A percentile compares a stretch with the other conserved stretches of the same genome.
Conservation (phyloP, 2,797 vertebrate genomes). For the Tapirus indicus region DNA sequence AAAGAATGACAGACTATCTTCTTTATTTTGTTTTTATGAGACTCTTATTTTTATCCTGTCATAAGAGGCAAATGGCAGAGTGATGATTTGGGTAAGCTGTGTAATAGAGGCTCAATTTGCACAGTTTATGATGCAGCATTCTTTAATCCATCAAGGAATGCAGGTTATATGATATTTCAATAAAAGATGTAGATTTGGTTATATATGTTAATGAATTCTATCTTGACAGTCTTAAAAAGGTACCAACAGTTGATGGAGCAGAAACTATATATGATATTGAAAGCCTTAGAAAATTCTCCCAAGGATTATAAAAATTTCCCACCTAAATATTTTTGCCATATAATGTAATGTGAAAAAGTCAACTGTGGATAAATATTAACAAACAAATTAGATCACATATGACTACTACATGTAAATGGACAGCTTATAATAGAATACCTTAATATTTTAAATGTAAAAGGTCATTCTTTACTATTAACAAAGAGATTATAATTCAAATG, state of each 20-base stretch:
- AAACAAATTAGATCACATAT: not conserved
- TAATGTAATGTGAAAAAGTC: not conserved
- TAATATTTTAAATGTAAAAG: not conserved
- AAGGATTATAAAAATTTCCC: not conserved
- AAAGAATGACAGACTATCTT: conserved; percentile 84
- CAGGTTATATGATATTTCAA: conserved; percentile 76
- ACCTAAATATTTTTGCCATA: not conserved
- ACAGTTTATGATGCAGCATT: conserved; percentile 82
- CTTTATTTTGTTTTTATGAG: conserved; percentile 86
- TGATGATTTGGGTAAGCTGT: conserved; percentile 82
- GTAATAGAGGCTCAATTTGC: conserved; percentile 80
- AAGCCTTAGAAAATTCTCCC: conserved; percentile 57
- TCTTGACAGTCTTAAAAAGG: conserved; percentile 76
- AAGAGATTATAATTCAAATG: not conserved
- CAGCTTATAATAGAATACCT: not conserved
- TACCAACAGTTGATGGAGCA: conserved; percentile 74
- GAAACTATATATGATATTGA: conserved; percentile 63
- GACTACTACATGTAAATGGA: not conserved
- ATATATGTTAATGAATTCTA: conserved; percentile 83
- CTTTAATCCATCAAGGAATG: conserved; percentile 82
- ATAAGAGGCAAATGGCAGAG: conserved; percentile 84
- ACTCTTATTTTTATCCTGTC: conserved; percentile 86
- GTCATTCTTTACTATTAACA: not conserved
- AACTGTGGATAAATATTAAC: not conserved
- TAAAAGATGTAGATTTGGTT: conserved; percentile 76